phyloP scores from a whole-genome alignment of 2,797 vertebrate genomes.

The Sparus aurata region DNA sequence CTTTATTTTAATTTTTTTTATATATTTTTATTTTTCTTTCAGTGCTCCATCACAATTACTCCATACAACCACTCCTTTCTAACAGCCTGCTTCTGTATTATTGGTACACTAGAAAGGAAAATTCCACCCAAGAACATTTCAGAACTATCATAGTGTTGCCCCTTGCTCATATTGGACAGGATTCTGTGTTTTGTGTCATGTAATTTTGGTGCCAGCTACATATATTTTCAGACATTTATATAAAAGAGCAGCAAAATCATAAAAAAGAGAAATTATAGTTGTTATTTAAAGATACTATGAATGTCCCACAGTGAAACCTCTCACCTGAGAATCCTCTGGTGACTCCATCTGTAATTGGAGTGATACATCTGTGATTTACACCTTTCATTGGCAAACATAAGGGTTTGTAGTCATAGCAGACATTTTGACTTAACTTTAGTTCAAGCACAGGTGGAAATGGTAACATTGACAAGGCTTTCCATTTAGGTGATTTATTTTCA shows the following conservation, averaged over 20 bases:
- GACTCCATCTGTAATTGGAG: background rate
- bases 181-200: background rate
- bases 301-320: background rate
- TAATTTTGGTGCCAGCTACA: background rate
- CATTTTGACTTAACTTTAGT: background rate
- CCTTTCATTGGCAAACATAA: background rate
- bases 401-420: background rate
- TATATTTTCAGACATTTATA: background rate
- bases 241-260: background rate
- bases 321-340: background rate
- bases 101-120: constrained; percentile 12
- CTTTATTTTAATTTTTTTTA: background rate
- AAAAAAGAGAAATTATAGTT: background rate
- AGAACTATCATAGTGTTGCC: background rate
- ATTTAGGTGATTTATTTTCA: background rate
- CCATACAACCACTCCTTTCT: constrained; percentile 29
- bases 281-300: background rate
- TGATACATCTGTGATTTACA: background rate
- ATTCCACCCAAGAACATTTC: constrained; percentile 15
- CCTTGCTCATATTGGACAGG: background rate
- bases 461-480: background rate
- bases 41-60: constrained; percentile 28
- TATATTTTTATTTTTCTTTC: background rate
- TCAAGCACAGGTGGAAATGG: background rate
- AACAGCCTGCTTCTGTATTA: background rate